These are phyloP conservation scores for Maccullochella peelii DNA, from an alignment of 2,113 vertebrate species.

Conservation along the genomic window DNA sequence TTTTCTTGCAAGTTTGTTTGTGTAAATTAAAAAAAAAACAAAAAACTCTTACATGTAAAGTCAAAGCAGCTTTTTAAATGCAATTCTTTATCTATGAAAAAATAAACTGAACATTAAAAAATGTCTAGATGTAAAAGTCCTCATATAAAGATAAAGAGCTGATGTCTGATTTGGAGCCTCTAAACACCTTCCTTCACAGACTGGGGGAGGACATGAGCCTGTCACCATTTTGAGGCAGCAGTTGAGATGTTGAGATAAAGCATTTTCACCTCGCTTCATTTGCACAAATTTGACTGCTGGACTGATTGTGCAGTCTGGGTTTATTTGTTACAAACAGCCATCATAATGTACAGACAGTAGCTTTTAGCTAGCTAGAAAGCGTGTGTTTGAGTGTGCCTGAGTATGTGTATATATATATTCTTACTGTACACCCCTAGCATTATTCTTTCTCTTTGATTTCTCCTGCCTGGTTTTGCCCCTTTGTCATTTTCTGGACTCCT, in stretches of 20 bases:
- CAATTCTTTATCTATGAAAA: not conserved
- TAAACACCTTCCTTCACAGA: not conserved
- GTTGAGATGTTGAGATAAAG: not conserved
- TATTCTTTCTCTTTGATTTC: constrained; percentile 12
- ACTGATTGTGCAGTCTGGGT: not conserved
- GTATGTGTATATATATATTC: not conserved
- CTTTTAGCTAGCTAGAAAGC: not conserved
- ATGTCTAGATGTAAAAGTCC: not conserved
- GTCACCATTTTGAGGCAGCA: not conserved
- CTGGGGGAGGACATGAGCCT: not conserved
- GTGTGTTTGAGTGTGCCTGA: not conserved
- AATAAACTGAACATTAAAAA: not conserved
- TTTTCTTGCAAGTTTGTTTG: not conserved
- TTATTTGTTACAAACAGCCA: not conserved
- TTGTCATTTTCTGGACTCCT: constrained; percentile 32
- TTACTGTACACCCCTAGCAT: not conserved
- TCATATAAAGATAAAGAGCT: not conserved
- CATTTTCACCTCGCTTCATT: not conserved
- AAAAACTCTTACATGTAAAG: not conserved
- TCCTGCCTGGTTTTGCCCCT: constrained; percentile 15
- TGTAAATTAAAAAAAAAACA: too few relatives aligned
- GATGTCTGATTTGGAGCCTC: not conserved
- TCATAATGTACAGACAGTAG: not conserved
- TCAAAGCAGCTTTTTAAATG: not conserved
- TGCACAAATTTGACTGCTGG: not conserved